These are phyloP conservation scores for Uria lomvia DNA, from an alignment of 2,113 vertebrate species.

Conservation along the genomic window DNA sequence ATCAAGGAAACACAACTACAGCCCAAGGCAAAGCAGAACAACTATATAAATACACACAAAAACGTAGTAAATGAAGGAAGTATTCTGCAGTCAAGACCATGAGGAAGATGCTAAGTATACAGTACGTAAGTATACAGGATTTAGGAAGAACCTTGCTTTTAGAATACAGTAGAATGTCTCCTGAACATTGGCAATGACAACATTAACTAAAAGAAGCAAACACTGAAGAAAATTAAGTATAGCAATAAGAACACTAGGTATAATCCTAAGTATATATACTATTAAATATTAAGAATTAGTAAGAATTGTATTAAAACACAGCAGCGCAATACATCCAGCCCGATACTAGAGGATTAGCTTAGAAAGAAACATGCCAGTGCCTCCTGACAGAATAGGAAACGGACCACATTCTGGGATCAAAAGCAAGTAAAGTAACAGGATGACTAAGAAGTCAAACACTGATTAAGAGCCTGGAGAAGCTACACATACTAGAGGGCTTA, in stretches of 20 bases:
- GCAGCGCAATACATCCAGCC: not conserved
- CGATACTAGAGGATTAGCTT: not conserved
- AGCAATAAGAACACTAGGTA: not conserved
- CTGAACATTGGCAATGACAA: not conserved
- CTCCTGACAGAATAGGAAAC: not conserved
- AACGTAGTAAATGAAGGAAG: not conserved
- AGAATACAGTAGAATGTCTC: not conserved
- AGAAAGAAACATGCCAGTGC: not conserved
- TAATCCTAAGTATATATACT: not conserved
- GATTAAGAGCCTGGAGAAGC: not conserved
- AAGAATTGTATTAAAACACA: not conserved
- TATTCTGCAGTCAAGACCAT: not conserved
- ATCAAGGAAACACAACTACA: constrained; percentile 11
- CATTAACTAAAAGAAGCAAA: not conserved
- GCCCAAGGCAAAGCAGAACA: constrained; percentile 38
- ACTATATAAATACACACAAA: not conserved
- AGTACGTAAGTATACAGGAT: not conserved
- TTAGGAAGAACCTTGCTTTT: not conserved
- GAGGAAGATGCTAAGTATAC: not conserved
- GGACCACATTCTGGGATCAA: not conserved
- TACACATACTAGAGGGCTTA: not conserved
- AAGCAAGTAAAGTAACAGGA: not conserved
- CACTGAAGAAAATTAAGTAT: not conserved
- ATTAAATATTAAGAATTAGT: not conserved
- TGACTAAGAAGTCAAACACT: not conserved